A percentile compares a stretch with the other conserved stretches of the same genome.
These are phyloP conservation scores for Nephrotoma guestfalica DNA, from an alignment of 2,888 invertebrate genomes.

Conservation along the genomic window DNA sequence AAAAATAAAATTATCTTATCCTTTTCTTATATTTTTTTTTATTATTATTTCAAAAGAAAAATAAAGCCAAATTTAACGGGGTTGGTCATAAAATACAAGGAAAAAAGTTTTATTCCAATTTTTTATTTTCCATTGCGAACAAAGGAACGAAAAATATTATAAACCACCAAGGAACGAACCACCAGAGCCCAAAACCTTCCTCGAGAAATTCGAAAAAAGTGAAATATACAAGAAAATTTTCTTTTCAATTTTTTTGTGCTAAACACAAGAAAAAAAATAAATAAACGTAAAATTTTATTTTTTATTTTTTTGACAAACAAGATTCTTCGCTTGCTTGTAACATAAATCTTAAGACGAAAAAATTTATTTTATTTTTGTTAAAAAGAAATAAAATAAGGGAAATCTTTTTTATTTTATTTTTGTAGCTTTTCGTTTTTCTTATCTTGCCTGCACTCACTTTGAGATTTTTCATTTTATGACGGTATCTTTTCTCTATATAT, in stretches of 20 bases:
- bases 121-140: neutral
- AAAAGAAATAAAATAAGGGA: slow-evolving; percentile 4
- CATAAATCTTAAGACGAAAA: slow-evolving; percentile 3
- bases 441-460: slow-evolving; percentile 6
- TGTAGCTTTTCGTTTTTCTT: slow-evolving; percentile 4
- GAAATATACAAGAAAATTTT: neutral
- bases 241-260: neutral
- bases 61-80: neutral
- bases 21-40: neutral
- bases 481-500: slow-evolving; percentile 1
- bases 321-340: slow-evolving; percentile 1
- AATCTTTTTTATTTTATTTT: slow-evolving; percentile 1
- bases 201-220: neutral
- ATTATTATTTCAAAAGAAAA: neutral
- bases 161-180: neutral
- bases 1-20: neutral
- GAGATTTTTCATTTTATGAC: slow-evolving; percentile 6
- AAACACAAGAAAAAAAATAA: neutral
- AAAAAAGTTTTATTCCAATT: neutral
- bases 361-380: neutral
- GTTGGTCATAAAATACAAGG: neutral
- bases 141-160: neutral
- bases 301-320: slow-evolving; percentile 1
- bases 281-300: neutral
- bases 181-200: neutral